A percentile compares a stretch with the other conserved stretches of the same genome.
Conservation (phyloP, 64 coral and sea anemone species). For the Actinia tenebrosa region DNA sequence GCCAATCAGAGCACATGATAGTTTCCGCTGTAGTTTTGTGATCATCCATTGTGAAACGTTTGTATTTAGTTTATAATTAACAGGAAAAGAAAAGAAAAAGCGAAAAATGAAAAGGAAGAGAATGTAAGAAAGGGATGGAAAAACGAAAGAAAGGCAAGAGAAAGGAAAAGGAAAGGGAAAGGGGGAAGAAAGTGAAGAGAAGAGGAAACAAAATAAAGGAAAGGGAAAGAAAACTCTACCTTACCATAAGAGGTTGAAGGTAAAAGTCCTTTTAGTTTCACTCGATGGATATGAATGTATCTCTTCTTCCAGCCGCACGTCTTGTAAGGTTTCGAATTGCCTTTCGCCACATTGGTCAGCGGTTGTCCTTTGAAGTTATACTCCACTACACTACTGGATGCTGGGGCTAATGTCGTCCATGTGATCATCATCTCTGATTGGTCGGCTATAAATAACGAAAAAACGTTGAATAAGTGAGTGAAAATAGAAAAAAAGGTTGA, state of each 20-base stretch:
- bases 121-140: too few relatives aligned
- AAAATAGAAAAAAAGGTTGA: too few relatives aligned
- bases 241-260: conserved; percentile 65
- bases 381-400: conserved; percentile 61
- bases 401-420: conserved; percentile 56
- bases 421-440: conserved; percentile 74
- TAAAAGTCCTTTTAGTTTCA: conserved; percentile 42
- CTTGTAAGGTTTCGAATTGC: conserved; percentile 38
- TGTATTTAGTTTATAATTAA: too few relatives aligned
- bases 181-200: too few relatives aligned
- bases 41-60: too few relatives aligned
- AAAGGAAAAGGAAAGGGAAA: too few relatives aligned
- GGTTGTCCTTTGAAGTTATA: conserved; percentile 51
- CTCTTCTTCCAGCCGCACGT: conserved; percentile 64
- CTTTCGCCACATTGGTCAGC: conserved; percentile 25
- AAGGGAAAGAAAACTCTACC: not conserved
- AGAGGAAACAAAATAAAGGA: too few relatives aligned
- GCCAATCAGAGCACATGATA: too few relatives aligned
- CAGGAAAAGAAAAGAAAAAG: too few relatives aligned
- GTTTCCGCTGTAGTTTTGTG: too few relatives aligned
- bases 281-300: conserved; percentile 58
- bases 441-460: conserved; percentile 24
- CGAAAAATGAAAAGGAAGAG: too few relatives aligned
- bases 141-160: too few relatives aligned
- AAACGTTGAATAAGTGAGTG: not conserved